phyloP scores from a whole-genome alignment of 2,113 vertebrate species.

The Stomatorhinus ivindoensis region DNA sequence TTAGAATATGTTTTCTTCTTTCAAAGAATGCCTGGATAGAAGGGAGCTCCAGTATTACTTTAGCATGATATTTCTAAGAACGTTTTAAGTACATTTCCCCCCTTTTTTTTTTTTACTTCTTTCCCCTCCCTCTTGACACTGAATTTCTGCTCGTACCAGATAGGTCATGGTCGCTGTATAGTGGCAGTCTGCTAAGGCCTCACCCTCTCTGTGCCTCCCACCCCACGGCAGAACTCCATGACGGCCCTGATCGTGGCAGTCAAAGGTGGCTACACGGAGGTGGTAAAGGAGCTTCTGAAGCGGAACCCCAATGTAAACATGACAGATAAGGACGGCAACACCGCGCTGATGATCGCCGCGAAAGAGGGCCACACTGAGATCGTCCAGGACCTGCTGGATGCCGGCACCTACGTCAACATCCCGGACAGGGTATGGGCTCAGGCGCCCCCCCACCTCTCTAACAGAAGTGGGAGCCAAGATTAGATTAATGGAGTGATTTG shows the following conservation, averaged over 20 bases:
- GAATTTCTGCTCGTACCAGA: background rate
- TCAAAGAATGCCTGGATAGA: background rate
- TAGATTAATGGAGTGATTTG: background rate
- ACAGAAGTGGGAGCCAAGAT: background rate
- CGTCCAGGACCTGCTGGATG: slow-evolving; percentile 91
- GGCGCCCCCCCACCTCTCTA: background rate
- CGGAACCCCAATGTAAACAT: slow-evolving; percentile 93
- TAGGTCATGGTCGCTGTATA: background rate
- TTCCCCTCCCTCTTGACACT: background rate
- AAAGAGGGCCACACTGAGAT: slow-evolving; percentile 94
- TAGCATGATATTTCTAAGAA: background rate
- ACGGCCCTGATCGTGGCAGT: slow-evolving; percentile 95
- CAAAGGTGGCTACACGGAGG: slow-evolving; percentile 81
- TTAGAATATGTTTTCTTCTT: background rate
- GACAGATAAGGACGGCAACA: slow-evolving; percentile 96
- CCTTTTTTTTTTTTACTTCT: background rate
- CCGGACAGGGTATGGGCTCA: slow-evolving; percentile 78
- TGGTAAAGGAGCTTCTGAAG: slow-evolving; percentile 93
- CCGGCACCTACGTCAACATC: slow-evolving; percentile 94
- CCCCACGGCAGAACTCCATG: slow-evolving; percentile 82
- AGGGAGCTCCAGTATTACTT: background rate
- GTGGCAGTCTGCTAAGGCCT: background rate
- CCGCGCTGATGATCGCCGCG: slow-evolving; percentile 90
- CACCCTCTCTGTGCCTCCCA: background rate
- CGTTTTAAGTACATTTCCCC: background rate